A percentile compares a stretch with the other conserved stretches of the same genome.
Evolutionary conservation across 2,113 vertebrate genomes (phyloP).

Genomic region (Ammospiza nelsoni): DNA sequence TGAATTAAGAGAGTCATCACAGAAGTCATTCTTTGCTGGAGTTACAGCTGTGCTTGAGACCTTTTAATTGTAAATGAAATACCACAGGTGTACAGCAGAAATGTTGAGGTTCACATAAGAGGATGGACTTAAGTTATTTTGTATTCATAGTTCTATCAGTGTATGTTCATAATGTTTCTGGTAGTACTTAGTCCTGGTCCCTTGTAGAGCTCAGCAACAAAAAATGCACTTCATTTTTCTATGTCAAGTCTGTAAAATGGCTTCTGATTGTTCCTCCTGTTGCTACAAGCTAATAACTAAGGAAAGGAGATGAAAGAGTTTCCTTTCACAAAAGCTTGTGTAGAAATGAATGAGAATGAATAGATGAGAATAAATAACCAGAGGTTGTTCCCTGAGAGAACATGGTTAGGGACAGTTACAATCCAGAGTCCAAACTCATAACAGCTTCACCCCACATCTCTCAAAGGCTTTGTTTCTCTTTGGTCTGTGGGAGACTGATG

Average conservation of each 20-base stretch:
- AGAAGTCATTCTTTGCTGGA: not conserved
- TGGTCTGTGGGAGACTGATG: not conserved
- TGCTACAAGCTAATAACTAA: not conserved
- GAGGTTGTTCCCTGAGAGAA: not conserved
- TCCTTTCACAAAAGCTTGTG: not conserved
- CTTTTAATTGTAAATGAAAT: not conserved
- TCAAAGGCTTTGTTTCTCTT: not conserved
- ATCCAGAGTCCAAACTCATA: not conserved
- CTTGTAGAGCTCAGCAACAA: not conserved
- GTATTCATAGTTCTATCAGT: not conserved
- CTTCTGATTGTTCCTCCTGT: not conserved
- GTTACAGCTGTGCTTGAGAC: not conserved
- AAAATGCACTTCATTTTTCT: not conserved
- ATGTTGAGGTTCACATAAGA: rapidly evolving
- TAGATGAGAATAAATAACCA: not conserved
- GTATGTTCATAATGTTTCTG: not conserved
- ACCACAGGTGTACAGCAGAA: not conserved
- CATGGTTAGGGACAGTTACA: not conserved
- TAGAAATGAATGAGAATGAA: not conserved
- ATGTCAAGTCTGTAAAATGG: not conserved
- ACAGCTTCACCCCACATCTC: not conserved
- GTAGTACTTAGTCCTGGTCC: not conserved
- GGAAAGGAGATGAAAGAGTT: not conserved
- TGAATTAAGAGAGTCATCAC: not conserved
- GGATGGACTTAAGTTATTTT: not conserved